Base-by-base conservation (phyloP, 2,113 vertebrate species). In the Probosciger aterrimus region DNA sequence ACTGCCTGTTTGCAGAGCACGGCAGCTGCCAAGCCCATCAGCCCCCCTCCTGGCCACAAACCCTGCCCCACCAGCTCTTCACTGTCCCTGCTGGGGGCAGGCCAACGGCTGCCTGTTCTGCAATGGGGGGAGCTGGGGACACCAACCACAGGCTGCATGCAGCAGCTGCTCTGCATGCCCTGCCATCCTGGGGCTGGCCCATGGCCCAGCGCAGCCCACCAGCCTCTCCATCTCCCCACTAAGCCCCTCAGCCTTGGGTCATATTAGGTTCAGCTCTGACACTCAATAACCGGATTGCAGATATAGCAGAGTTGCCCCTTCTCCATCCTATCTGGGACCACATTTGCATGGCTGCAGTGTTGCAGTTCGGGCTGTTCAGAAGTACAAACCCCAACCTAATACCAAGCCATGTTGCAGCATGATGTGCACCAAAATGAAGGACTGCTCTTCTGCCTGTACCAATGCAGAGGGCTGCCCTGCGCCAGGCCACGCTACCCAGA, bases 401-500 rank as follows among this genome's bases (percentile, higher is more conserved):
- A 44, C 19, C 41, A 28, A 82, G 52, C 44, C 65, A 28, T 1
- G 2, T 24, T 30, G 60, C 14, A 13, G 49, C 28, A 6, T 0
- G 6, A 67, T 4, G 27, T 4, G 30, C 14, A 5, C 8, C n/a
- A 9, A 22, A 16, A 8, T 0, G 8, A 39, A 57, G 27, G 44
- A 71, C 50, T 67, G 55, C 55, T 50, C 50, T 20, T 50, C 57
- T 30, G 33, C 65, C 49, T 11, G 4, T 3, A n/a, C 20, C 47
- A 23, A 0, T 0, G 44, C 68, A 78, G 52, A 64, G 25, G 37
- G 57, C 62, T 64, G 43, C 37, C 46, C 75, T 50, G 37, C 0
- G 0, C 39, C 11, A 4, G 47, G 30, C 37, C 68, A 19, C 0
- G 0, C 59, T 20, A n/a, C 73, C 25, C 1, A 0, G 37, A 19